Percentiles rank a stretch among this genome's conserved stretches.
Evolutionary conservation across 2,888 invertebrate species (phyloP).

Genomic region (Hymenopus coronatus): DNA sequence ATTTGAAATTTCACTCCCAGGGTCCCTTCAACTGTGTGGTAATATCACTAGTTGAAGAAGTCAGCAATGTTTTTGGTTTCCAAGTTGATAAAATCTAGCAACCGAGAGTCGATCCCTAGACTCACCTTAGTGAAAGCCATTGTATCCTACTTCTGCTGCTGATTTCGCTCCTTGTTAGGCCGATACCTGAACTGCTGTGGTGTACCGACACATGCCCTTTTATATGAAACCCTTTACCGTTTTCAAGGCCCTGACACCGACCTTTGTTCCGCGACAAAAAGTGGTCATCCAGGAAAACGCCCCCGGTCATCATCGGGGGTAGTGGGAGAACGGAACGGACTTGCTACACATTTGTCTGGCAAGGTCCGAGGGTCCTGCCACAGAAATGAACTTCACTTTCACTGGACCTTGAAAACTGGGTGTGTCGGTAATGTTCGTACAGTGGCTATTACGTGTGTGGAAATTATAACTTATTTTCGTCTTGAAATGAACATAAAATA

Average conservation of each 20-base stretch:
- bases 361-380: not conserved
- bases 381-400: constrained; percentile 5
- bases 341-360: not conserved
- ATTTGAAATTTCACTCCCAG: no score
- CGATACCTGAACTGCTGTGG: not conserved
- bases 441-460: no score
- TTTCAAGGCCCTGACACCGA: not conserved
- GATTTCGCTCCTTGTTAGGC: not conserved
- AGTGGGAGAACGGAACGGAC: not conserved
- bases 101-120: not conserved
- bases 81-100: no score
- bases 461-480: no score
- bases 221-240: not conserved
- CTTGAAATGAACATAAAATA: no score
- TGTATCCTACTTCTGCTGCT: not conserved
- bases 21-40: no score
- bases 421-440: not conserved
- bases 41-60: no score
- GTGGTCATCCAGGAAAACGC: not conserved
- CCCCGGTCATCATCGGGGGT: not conserved
- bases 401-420: constrained; percentile 9
- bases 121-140: constrained; percentile 15
- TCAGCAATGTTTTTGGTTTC: no score
- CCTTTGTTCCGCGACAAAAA: not conserved
- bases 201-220: not conserved